Evolutionary conservation across 2,113 vertebrate genomes (phyloP).

Genomic region (Pholis gunnellus): DNA sequence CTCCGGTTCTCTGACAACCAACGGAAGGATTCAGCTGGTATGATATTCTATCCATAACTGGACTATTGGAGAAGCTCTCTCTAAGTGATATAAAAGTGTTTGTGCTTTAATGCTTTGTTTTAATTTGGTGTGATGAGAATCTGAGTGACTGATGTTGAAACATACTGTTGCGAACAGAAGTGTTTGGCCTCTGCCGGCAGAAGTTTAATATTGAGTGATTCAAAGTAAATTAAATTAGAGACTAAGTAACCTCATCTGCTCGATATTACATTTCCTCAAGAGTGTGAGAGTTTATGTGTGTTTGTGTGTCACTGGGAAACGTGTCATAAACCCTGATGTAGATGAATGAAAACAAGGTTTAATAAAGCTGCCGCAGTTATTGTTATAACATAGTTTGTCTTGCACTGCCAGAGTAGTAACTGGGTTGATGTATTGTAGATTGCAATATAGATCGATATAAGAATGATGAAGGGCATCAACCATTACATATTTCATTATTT

Average conservation of each 20-base stretch:
- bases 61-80: not conserved
- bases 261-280: slow-evolving; percentile 2
- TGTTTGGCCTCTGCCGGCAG: slow-evolving; percentile 6
- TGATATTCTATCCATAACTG: not conserved
- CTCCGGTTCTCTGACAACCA: not conserved
- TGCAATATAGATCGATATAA: not conserved
- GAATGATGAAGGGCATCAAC: not conserved
- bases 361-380: slow-evolving; percentile 15
- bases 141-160: slow-evolving; percentile 1
- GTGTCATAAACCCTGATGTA: slow-evolving; percentile 2
- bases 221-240: slow-evolving; percentile 44
- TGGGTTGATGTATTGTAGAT: not conserved
- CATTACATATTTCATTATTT: not conserved
- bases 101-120: not conserved
- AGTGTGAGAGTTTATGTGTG: not conserved
- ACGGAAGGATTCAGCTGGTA: not conserved
- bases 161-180: not conserved
- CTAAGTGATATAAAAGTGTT: not conserved
- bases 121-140: not conserved
- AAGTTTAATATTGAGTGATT: slow-evolving; percentile 50
- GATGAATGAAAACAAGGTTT: slow-evolving; percentile 26
- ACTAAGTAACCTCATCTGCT: slow-evolving; percentile 31
- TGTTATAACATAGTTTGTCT: not conserved
- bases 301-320: slow-evolving; percentile 9
- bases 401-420: not conserved